A percentile compares a stretch with the other conserved stretches of the same genome.
phyloP scores from a whole-genome alignment of 2,113 vertebrate genomes.

The Nasalis larvatus region DNA sequence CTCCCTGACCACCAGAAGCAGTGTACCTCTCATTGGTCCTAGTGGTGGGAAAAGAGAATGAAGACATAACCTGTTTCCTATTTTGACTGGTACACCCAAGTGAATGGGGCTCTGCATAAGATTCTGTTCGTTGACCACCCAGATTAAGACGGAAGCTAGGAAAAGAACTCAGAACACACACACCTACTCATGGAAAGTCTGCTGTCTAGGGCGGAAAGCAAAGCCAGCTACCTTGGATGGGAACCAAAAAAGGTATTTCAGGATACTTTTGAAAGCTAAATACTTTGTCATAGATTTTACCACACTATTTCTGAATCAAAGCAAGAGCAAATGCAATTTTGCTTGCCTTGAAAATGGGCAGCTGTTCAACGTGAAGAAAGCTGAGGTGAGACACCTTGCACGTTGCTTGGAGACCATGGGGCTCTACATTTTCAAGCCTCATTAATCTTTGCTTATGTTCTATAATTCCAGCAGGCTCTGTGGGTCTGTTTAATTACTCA shows the following conservation, averaged over 20 bases:
- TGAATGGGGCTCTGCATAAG: neutral
- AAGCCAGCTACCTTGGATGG: fast-evolving
- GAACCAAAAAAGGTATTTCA: neutral
- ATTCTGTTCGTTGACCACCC: neutral
- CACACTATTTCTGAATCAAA: neutral
- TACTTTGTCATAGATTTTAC: neutral
- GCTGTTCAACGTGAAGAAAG: slow-evolving; percentile 31
- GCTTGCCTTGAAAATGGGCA: slow-evolving; percentile 53
- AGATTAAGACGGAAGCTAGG: neutral
- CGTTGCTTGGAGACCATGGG: slow-evolving; percentile 4
- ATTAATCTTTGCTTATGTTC: slow-evolving; percentile 69
- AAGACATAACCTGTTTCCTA: neutral
- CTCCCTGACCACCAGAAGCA: neutral
- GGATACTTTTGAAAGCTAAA: neutral
- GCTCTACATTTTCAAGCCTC: slow-evolving; percentile 40
- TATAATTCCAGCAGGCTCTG: slow-evolving; percentile 18
- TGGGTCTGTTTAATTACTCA: slow-evolving; percentile 63
- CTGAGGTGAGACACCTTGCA: neutral
- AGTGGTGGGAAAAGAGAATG: neutral
- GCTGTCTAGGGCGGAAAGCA: neutral
- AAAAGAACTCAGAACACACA: neutral
- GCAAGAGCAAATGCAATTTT: neutral
- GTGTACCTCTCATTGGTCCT: no score
- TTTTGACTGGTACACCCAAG: neutral
- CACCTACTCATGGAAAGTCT: fast-evolving